Percentiles rank a stretch among this genome's conserved stretches.
Evolutionary conservation across 1,140 invertebrate genomes (phyloP).

Genomic region (Aphis craccivora): DNA sequence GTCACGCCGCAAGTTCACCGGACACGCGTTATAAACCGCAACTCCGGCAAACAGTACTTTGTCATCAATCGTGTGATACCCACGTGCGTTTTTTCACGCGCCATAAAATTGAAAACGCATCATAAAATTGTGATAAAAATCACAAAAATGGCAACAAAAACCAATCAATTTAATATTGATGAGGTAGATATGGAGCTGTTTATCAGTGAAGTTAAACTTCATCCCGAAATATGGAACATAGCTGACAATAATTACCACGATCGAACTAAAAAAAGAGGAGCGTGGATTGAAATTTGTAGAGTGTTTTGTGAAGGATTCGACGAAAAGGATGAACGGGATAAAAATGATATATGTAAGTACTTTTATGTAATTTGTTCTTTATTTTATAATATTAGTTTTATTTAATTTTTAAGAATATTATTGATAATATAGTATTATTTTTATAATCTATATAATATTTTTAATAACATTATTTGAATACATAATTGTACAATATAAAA

Average conservation of each 20-base stretch:
- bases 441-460: too few relatives aligned
- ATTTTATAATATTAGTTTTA: too few relatives aligned
- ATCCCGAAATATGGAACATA: constrained; percentile 20
- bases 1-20: neutral
- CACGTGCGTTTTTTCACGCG: neutral
- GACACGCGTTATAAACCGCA: neutral
- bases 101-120: neutral
- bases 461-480: too few relatives aligned
- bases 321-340: constrained; percentile 34
- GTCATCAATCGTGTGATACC: neutral
- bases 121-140: neutral
- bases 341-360: constrained; percentile 30
- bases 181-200: constrained; percentile 10
- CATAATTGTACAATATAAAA: too few relatives aligned
- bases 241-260: constrained; percentile 1
- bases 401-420: too few relatives aligned
- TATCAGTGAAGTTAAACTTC: neutral
- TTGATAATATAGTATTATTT: too few relatives aligned
- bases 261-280: constrained; percentile 19
- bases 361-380: constrained; percentile 27
- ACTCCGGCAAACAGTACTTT: too few relatives aligned
- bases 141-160: neutral
- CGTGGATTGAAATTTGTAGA: constrained; percentile 16
- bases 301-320: constrained; percentile 17
- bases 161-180: constrained; percentile 28